Percentiles rank a stretch among this genome's conserved stretches.
Evolutionary conservation across 2,888 invertebrate species (phyloP).

Genomic region (Plemyria rubiginata): DNA sequence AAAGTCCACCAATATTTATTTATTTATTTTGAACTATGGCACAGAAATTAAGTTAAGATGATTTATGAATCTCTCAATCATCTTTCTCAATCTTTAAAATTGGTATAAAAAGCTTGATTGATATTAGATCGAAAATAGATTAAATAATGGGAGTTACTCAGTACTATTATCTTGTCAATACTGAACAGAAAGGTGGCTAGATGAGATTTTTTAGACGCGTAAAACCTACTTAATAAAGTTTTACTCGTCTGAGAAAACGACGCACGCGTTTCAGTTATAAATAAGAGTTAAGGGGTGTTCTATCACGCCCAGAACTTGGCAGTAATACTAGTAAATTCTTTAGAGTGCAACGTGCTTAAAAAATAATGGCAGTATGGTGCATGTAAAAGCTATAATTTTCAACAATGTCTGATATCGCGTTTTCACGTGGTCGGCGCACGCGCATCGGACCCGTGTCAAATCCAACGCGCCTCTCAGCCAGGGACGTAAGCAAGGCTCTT

Average conservation of each 20-base stretch:
- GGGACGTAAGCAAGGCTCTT: constrained; percentile 7
- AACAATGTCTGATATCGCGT: constrained; percentile 30
- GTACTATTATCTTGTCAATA: too few relatives aligned
- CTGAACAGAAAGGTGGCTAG: not conserved
- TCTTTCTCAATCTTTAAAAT: too few relatives aligned
- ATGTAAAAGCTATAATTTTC: constrained; percentile 31
- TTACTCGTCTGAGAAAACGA: not conserved
- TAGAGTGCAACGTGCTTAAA: constrained; percentile 7
- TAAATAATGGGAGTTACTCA: too few relatives aligned
- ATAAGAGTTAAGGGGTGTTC: constrained; percentile 4
- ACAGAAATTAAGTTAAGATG: too few relatives aligned
- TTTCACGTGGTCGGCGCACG: constrained; percentile 62
- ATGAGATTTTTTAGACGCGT: not conserved
- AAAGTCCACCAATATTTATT: too few relatives aligned
- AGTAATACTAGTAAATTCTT: constrained; percentile 12
- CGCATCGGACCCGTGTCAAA: constrained; percentile 67
- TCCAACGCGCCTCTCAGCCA: constrained; percentile 64
- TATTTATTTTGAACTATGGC: too few relatives aligned
- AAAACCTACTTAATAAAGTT: not conserved
- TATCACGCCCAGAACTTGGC: constrained; percentile 10
- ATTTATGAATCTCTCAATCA: too few relatives aligned
- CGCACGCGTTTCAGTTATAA: constrained; percentile 4
- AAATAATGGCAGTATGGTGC: constrained; percentile 19
- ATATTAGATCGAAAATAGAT: too few relatives aligned
- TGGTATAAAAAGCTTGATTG: too few relatives aligned